Conservation (phyloP, 2,888 invertebrate genomes). For the Nomada fucata region DNA sequence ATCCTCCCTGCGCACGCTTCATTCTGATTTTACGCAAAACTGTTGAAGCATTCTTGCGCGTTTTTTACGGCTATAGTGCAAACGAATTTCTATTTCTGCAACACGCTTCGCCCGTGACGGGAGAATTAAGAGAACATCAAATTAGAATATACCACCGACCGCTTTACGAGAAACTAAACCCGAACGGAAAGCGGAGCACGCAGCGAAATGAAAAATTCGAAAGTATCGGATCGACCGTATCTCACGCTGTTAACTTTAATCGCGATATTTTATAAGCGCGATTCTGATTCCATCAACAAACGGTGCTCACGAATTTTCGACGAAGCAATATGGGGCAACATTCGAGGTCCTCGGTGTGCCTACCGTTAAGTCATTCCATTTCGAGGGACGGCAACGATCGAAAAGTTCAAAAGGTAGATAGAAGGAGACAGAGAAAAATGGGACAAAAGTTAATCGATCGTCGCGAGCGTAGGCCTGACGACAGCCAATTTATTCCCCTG, state of each 20-base stretch:
- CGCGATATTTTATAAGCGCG: background rate
- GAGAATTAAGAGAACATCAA: too few species aligned
- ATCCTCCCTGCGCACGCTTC: too few species aligned
- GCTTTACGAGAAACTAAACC: too few species aligned
- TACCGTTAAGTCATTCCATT: background rate
- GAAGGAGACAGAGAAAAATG: conserved; percentile 43
- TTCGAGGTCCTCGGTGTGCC: background rate
- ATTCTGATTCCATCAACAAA: conserved; percentile 3
- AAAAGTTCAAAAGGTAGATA: conserved; percentile 7
- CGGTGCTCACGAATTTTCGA: background rate
- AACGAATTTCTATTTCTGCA: too few species aligned
- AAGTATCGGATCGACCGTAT: too few species aligned
- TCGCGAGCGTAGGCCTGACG: conserved; percentile 51
- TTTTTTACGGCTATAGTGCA: too few species aligned
- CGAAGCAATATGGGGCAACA: background rate
- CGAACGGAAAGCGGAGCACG: too few species aligned
- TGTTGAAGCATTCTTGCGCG: too few species aligned
- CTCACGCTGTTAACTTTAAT: background rate
- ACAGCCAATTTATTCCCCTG: conserved; percentile 67
- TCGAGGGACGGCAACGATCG: background rate
- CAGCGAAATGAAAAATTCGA: too few species aligned
- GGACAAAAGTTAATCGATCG: conserved; percentile 66
- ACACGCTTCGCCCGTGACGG: too few species aligned
- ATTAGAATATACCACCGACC: too few species aligned
- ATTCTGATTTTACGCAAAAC: too few species aligned